A percentile compares a stretch with the other conserved stretches of the same genome.
Conservation (phyloP, 2,888 invertebrate species). For the Pseudococcus jackbeardsleyi region DNA sequence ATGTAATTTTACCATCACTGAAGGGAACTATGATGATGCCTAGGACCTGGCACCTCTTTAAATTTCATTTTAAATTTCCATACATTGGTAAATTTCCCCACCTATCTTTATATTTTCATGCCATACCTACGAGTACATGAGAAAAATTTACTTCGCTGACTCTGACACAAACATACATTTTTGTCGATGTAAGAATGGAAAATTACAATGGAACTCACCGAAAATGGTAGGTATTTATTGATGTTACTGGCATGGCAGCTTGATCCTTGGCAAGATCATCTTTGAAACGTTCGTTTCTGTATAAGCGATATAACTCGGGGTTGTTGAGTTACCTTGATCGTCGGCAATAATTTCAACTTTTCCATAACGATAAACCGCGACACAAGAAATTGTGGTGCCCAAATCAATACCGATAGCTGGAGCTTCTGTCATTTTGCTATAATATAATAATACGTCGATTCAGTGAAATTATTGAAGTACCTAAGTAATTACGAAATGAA, state of each 20-base stretch:
- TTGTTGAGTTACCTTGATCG: slow-evolving; percentile 91
- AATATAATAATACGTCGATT: not conserved
- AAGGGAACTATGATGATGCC: too few species aligned
- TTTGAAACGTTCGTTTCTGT: slow-evolving; percentile 80
- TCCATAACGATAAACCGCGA: slow-evolving; percentile 92
- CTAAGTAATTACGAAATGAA: too few species aligned
- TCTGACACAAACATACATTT: slow-evolving; percentile 50
- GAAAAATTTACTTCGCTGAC: too few species aligned
- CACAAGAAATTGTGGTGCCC: slow-evolving; percentile 95
- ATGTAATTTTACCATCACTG: too few species aligned
- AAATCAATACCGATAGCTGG: slow-evolving; percentile 96
- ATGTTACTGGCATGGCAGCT: too few species aligned
- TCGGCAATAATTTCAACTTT: slow-evolving; percentile 93
- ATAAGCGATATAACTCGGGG: slow-evolving; percentile 87
- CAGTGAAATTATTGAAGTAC: too few species aligned
- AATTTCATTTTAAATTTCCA: too few species aligned
- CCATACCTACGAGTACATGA: too few species aligned
- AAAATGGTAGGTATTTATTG: too few species aligned
- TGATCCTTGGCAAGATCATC: slow-evolving; percentile 76
- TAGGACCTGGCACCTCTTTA: too few species aligned
- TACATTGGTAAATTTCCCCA: too few species aligned
- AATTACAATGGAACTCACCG: slow-evolving; percentile 74
- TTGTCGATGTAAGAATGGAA: slow-evolving; percentile 1
- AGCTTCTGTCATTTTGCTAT: slow-evolving; percentile 75
- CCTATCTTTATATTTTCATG: too few species aligned